phyloP scores from a whole-genome alignment of 2,888 invertebrate species.

The Caenorhabditis imperialis region DNA sequence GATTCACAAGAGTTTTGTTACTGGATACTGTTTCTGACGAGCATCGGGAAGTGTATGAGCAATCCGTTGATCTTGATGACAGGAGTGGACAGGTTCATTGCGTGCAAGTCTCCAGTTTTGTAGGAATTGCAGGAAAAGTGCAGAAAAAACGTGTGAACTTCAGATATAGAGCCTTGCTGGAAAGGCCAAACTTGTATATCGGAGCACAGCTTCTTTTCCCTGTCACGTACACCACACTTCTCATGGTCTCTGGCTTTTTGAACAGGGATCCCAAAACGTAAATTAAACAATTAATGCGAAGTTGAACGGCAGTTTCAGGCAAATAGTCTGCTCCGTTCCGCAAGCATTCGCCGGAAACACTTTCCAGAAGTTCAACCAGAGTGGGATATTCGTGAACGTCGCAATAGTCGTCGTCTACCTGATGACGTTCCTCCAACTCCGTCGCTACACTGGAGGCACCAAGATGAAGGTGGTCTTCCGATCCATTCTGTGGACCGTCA shows the following conservation, averaged over 20 bases:
- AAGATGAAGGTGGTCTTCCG: slow-evolving; percentile 43
- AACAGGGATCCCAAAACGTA: slow-evolving; percentile 32
- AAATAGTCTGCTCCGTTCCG: slow-evolving; percentile 34
- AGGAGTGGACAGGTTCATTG: slow-evolving; percentile 46
- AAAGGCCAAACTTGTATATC: slow-evolving; percentile 27
- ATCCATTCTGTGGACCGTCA: slow-evolving; percentile 43
- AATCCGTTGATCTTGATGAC: slow-evolving; percentile 45
- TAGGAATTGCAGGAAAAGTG: too few relatives aligned
- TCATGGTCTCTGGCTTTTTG: slow-evolving; percentile 38
- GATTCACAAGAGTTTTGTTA: slow-evolving; percentile 38
- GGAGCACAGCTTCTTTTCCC: slow-evolving; percentile 24
- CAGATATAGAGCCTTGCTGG: slow-evolving; percentile 40
- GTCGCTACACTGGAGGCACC: slow-evolving; percentile 21
- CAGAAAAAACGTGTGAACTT: background rate
- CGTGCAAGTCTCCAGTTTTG: slow-evolving; percentile 39
- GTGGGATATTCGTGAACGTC: slow-evolving; percentile 32
- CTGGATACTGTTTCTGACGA: slow-evolving; percentile 41
- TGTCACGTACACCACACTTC: slow-evolving; percentile 13
- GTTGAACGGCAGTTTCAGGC: slow-evolving; percentile 7
- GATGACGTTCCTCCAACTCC: slow-evolving; percentile 27
- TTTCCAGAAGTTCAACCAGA: slow-evolving; percentile 28
- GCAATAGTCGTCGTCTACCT: slow-evolving; percentile 35
- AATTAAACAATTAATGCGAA: background rate
- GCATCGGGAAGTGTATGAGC: slow-evolving; percentile 40
- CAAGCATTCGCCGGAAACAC: slow-evolving; percentile 30